A percentile compares a stretch with the other conserved stretches of the same genome.
These are phyloP conservation scores for Odontomyia ornata DNA, from an alignment of 2,888 invertebrate species.

Conservation along the genomic window DNA sequence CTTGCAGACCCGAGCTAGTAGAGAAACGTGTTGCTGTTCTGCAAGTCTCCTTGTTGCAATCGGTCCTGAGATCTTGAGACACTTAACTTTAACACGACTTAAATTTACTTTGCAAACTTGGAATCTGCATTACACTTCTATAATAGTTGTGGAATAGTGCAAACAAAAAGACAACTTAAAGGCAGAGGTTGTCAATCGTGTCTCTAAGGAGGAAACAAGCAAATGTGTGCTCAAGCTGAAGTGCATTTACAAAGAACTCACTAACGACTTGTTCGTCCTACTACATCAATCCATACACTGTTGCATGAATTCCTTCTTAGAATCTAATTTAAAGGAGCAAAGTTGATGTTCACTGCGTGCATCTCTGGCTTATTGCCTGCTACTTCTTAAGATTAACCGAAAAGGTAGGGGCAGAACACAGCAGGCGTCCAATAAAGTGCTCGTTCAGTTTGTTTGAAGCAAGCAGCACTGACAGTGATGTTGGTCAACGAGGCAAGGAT, in stretches of 20 bases:
- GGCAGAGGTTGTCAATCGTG: too few species aligned
- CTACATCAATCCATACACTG: too few species aligned
- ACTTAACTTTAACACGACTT: slow-evolving; percentile 35
- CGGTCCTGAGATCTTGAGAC: slow-evolving; percentile 30
- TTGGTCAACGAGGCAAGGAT: background rate
- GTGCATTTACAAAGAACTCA: too few species aligned
- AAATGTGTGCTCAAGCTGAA: too few species aligned
- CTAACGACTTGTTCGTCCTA: too few species aligned
- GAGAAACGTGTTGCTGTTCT: slow-evolving; percentile 18
- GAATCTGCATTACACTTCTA: background rate
- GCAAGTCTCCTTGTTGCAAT: slow-evolving; percentile 1
- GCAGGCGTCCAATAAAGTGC: background rate
- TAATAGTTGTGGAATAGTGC: background rate
- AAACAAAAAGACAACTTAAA: too few species aligned
- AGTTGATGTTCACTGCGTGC: too few species aligned
- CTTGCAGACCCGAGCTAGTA: background rate
- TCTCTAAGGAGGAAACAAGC: too few species aligned
- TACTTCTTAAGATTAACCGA: background rate
- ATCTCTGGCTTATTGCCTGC: too few species aligned
- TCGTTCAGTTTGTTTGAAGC: background rate
- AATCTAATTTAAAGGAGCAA: too few species aligned
- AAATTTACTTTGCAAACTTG: slow-evolving; percentile 25
- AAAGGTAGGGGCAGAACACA: slow-evolving; percentile 1
- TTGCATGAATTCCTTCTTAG: too few species aligned
- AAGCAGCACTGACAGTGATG: background rate